Evolutionary conservation across 1,140 invertebrate genomes (phyloP).

Genomic region (Coelopa frigida): DNA sequence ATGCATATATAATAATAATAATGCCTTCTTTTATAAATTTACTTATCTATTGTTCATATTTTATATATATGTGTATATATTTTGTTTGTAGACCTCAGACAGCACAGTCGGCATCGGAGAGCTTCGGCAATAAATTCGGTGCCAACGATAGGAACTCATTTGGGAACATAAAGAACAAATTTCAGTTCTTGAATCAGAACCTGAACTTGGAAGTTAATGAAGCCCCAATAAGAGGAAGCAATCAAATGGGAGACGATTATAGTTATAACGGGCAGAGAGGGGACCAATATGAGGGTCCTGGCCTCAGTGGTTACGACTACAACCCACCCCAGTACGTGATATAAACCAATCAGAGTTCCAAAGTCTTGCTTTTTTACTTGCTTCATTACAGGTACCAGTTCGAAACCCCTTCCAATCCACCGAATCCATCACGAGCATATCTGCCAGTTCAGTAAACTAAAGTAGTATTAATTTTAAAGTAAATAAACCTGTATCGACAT

Average conservation of each 20-base stretch:
- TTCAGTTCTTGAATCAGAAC: slow-evolving; percentile 40
- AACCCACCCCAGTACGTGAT: slow-evolving; percentile 18
- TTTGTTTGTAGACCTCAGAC: slow-evolving; percentile 25
- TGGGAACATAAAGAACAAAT: slow-evolving; percentile 34
- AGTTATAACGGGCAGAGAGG: slow-evolving; percentile 19
- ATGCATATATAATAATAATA: slow-evolving; percentile 14
- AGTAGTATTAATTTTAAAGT: too few species aligned
- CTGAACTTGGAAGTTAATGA: slow-evolving; percentile 22
- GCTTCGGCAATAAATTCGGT: slow-evolving; percentile 4
- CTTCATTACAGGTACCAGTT: slow-evolving; percentile 4
- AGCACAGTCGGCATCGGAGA: slow-evolving; percentile 5
- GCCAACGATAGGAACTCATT: slow-evolving; percentile 22
- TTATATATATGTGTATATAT: not conserved
- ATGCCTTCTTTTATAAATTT: not conserved
- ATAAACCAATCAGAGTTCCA: not conserved
- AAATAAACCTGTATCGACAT: too few species aligned
- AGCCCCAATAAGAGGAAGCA: slow-evolving; percentile 29
- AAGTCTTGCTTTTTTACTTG: slow-evolving; percentile 11
- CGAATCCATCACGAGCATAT: slow-evolving; percentile 26
- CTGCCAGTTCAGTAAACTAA: slow-evolving; percentile 36
- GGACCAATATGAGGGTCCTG: not conserved
- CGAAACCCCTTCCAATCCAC: slow-evolving; percentile 8
- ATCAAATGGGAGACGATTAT: slow-evolving; percentile 38
- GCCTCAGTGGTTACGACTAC: slow-evolving; percentile 26
- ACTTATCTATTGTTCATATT: not conserved